Base-by-base conservation (phyloP, 2,113 vertebrate species). In the Phylloscopus trochiloides region DNA sequence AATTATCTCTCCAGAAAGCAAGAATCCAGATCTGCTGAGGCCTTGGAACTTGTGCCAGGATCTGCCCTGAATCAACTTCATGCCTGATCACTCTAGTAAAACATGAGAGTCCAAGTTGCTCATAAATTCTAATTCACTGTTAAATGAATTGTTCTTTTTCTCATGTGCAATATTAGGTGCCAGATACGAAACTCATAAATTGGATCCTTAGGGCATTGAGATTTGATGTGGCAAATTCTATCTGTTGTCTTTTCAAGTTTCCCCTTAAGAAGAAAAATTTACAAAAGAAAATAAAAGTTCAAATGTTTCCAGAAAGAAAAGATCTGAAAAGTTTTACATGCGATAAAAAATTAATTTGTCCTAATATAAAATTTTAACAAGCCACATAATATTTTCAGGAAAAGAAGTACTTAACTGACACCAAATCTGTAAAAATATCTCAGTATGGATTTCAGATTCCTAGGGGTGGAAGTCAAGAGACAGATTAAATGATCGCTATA, bases 171-270 rank as follows among this genome's bases (percentile, higher is more conserved):
- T 48, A 66, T 36, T 89, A 47, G n/a, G 31, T 80, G 32, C 12
- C 77, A 94, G 66, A 87, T 71, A 62, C 90, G 90, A 96, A 97
- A 92, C 17, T 78, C 54, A 77, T 43, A 57, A 89, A 97, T 17
- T 85, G 28, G 17, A 89, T 89, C 72, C 62, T 80, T 67, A 88
- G 57, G 48, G 48, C 18, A 75, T 28, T 12, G 67, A 94, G 31
- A 89, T 80, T 94, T 92, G 34, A 22, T 86, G 10, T 9, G 47
- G 16, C 52, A 48, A 75, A 73, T 54, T 82, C 9, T 38, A 20
- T 19, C 1, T 75, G 13, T 34, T 89, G 9, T 40, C 26, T 54
- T 93, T 94, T 66, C 22, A 80, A 70, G 26, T 75, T 88, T 80
- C 11, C 25, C 18, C 25, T 85, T 34, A 70, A 57, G 17, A 66